Evolutionary conservation across 2,888 invertebrate species (phyloP).

Genomic region (Labia minor): DNA sequence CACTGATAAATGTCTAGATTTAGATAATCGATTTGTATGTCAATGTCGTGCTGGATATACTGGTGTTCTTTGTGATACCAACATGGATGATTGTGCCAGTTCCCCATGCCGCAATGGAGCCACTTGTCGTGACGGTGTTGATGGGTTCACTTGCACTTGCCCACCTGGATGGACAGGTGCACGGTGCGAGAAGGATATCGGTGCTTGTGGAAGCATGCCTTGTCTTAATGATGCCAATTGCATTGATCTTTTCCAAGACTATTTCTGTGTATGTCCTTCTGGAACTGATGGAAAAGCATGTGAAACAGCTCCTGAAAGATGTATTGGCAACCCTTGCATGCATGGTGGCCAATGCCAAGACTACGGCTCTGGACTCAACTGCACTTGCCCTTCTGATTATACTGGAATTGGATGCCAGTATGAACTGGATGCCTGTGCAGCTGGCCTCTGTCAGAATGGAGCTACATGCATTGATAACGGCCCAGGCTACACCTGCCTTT

Average conservation of each 20-base stretch:
- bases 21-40: slow-evolving; percentile 77
- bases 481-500: slow-evolving; percentile 72
- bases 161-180: slow-evolving; percentile 77
- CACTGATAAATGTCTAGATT: slow-evolving; percentile 79
- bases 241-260: slow-evolving; percentile 84
- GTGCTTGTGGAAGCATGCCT: slow-evolving; percentile 72
- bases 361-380: slow-evolving; percentile 89
- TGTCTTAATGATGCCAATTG: slow-evolving; percentile 89
- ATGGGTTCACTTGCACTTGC: slow-evolving; percentile 71
- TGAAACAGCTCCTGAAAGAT: slow-evolving; percentile 90
- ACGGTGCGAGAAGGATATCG: slow-evolving; percentile 77
- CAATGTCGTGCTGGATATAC: slow-evolving; percentile 80
- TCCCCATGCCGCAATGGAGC: slow-evolving; percentile 84
- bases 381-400: slow-evolving; percentile 77
- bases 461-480: slow-evolving; percentile 84
- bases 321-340: slow-evolving; percentile 89
- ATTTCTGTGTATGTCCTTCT: slow-evolving; percentile 84
- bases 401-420: slow-evolving; percentile 86
- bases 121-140: slow-evolving; percentile 74
- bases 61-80: slow-evolving; percentile 71
- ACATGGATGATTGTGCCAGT: slow-evolving; percentile 77
- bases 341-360: slow-evolving; percentile 92
- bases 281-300: slow-evolving; percentile 96
- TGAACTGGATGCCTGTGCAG: slow-evolving; percentile 85
- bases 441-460: slow-evolving; percentile 82